Conservation (phyloP, 2,113 vertebrate species). For the Podarcis muralis region DNA sequence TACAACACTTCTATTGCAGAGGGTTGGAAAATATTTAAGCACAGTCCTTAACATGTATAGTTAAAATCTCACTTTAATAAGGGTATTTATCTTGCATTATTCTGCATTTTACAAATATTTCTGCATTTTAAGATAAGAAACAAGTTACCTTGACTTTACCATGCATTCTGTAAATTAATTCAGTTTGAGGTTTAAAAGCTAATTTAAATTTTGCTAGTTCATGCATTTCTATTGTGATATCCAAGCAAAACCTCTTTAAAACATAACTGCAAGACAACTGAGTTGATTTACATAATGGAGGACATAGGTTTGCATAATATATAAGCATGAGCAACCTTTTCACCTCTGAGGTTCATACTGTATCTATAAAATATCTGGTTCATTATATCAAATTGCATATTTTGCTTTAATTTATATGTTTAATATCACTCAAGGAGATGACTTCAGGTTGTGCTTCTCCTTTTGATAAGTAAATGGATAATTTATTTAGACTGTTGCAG, state of each 20-base stretch:
- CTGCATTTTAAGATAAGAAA: background rate
- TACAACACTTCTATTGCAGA: background rate
- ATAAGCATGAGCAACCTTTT: background rate
- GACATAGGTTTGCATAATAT: background rate
- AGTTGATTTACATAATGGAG: background rate
- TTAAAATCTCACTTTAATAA: too few relatives aligned
- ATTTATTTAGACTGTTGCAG: background rate
- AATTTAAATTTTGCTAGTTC: background rate
- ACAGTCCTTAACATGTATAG: too few relatives aligned
- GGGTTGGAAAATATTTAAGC: background rate
- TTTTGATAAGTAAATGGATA: background rate
- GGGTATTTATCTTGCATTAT: too few relatives aligned
- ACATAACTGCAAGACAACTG: background rate
- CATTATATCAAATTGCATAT: background rate
- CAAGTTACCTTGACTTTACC: background rate
- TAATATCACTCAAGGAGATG: background rate
- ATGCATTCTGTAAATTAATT: background rate
- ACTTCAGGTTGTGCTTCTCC: background rate
- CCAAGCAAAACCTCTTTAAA: background rate
- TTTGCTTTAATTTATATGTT: background rate
- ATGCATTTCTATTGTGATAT: background rate
- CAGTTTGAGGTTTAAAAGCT: background rate
- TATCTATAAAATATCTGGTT: background rate
- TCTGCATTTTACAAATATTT: background rate
- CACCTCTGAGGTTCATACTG: background rate